Evolutionary conservation across 1,140 invertebrate genomes (phyloP).

Genomic region (Venustaconcha ellipsiformis): DNA sequence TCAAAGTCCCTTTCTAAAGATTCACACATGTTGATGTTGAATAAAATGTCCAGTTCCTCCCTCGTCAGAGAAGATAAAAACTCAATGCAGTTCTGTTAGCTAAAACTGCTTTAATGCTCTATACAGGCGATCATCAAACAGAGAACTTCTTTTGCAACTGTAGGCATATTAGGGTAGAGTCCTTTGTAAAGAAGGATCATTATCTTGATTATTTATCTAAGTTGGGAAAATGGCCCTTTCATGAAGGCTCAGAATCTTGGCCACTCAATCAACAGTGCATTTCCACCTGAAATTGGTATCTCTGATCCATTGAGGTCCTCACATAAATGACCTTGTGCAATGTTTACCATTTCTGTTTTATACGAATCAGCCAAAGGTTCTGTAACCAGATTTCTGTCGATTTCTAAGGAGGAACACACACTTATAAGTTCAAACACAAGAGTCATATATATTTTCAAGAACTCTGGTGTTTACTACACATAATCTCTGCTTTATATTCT

Average conservation of each 20-base stretch:
- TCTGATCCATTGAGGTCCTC: neutral
- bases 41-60: no score
- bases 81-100: no score
- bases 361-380: neutral
- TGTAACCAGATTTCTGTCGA: neutral
- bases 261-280: neutral
- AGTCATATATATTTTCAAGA: neutral
- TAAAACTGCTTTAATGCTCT: no score
- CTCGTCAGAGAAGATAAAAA: no score
- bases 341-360: constrained; percentile 1
- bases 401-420: neutral
- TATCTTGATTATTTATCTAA: no score
- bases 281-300: neutral
- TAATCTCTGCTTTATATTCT: constrained; percentile 9
- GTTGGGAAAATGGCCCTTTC: neutral
- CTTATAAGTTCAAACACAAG: constrained; percentile 1
- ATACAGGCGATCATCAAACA: no score
- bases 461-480: neutral
- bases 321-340: constrained; percentile 3
- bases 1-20: no score
- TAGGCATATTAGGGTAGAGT: no score
- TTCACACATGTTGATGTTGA: no score
- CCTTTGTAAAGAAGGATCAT: no score
- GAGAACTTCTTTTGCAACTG: no score
- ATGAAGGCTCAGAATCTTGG: neutral